These are phyloP conservation scores for Sycophaga agraensis DNA, from an alignment of 1,140 invertebrate species.

Conservation along the genomic window DNA sequence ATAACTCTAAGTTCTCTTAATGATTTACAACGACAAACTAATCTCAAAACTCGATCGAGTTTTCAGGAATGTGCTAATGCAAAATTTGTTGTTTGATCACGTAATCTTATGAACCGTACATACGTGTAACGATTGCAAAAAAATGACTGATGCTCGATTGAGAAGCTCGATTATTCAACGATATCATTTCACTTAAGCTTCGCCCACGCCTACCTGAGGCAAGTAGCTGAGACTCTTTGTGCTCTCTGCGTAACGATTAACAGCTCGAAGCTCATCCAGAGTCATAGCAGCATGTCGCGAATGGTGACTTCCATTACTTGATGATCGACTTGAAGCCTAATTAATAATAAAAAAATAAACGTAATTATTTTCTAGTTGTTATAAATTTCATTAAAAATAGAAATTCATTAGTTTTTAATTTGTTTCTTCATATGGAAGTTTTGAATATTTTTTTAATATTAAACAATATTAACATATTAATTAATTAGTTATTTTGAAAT, in stretches of 20 bases:
- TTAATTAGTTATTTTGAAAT: too few species aligned
- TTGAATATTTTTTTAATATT: too few species aligned
- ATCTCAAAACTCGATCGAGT: constrained; percentile 16
- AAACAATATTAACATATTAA: too few species aligned
- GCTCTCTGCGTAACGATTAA: constrained; percentile 89
- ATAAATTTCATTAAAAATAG: too few species aligned
- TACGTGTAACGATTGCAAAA: constrained; percentile 2
- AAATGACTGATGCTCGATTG: constrained; percentile 8
- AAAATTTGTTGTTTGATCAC: constrained; percentile 7
- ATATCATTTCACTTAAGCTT: constrained; percentile 37
- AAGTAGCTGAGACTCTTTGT: constrained; percentile 88
- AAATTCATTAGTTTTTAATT: too few species aligned
- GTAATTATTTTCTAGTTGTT: too few species aligned
- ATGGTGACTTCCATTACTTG: constrained; percentile 65
- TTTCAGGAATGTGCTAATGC: constrained; percentile 23
- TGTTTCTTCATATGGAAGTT: too few species aligned
- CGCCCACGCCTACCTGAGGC: constrained; percentile 73
- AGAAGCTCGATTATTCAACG: constrained; percentile 15
- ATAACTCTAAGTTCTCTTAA: constrained; percentile 10
- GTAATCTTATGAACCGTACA: neutral
- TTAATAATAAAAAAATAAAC: constrained; percentile 33
- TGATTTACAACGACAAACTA: constrained; percentile 16
- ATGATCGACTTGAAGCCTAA: constrained; percentile 65
- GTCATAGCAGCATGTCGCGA: constrained; percentile 62
- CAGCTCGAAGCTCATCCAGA: constrained; percentile 77